Conservation (phyloP, 1,140 invertebrate genomes). For the Pseudomyrmex flavicornis region DNA sequence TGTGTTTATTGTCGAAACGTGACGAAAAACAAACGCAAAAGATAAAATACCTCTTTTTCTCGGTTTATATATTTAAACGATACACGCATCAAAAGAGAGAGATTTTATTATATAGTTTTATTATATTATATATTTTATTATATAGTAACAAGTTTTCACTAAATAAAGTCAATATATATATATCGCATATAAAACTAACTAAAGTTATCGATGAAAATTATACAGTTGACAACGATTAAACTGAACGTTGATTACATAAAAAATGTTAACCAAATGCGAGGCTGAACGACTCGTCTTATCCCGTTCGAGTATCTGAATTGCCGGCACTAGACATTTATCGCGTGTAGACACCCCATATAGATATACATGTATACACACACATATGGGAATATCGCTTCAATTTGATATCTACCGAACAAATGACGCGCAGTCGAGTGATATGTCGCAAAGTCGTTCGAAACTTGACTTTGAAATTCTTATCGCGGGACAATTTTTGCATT, state of each 20-base stretch:
- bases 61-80: too few relatives aligned
- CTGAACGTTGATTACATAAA: conserved; percentile 1
- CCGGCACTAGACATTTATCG: conserved; percentile 44
- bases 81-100: too few relatives aligned
- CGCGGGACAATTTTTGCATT: conserved; percentile 36
- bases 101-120: too few relatives aligned
- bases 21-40: too few relatives aligned
- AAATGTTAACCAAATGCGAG: conserved; percentile 6
- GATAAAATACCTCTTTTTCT: too few relatives aligned
- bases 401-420: conserved; percentile 41
- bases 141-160: too few relatives aligned
- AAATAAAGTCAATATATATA: too few relatives aligned
- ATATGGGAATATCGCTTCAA: conserved; percentile 12
- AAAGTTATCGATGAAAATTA: too few relatives aligned
- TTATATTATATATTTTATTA: too few relatives aligned
- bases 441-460: not conserved
- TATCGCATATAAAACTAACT: too few relatives aligned
- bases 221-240: conserved; percentile 1
- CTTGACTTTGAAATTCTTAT: not conserved
- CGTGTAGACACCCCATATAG: conserved; percentile 10
- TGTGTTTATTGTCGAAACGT: too few relatives aligned
- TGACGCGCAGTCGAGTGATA: not conserved
- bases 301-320: conserved; percentile 54
- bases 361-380: too few relatives aligned
- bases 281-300: not conserved